Conservation (phyloP, 2,888 invertebrate genomes). For the Sialis fuliginosa region DNA sequence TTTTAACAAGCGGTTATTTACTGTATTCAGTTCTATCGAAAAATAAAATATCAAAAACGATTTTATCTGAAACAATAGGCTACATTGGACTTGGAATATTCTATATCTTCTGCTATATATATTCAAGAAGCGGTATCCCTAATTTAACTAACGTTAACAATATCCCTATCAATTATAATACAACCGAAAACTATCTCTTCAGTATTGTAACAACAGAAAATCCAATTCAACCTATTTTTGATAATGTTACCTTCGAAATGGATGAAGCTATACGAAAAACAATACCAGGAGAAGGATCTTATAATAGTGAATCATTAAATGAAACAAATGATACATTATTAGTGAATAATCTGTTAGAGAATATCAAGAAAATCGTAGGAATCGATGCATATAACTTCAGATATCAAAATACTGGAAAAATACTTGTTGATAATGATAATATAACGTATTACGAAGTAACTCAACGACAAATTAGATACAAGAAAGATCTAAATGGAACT, state of each 20-base stretch:
- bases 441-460: neutral
- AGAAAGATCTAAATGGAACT: neutral
- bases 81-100: conserved; percentile 2
- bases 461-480: neutral
- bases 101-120: neutral
- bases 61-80: neutral
- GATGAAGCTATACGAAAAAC: too few species aligned
- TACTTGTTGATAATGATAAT: neutral
- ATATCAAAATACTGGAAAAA: neutral
- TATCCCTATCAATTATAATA: neutral
- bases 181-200: too few species aligned
- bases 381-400: conserved; percentile 1
- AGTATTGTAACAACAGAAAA: too few species aligned
- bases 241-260: too few species aligned
- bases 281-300: too few species aligned
- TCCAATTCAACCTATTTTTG: too few species aligned
- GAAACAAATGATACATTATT: too few species aligned
- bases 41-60: neutral
- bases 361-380: neutral
- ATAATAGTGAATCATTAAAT: too few species aligned
- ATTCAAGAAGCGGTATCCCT: neutral
- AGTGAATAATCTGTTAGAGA: too few species aligned
- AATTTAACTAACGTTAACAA: neutral
- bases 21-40: neutral
- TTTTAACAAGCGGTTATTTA: neutral